These are phyloP conservation scores for Acropora tenuis DNA, from an alignment of 64 coral and sea anemone species.

Conservation along the genomic window DNA sequence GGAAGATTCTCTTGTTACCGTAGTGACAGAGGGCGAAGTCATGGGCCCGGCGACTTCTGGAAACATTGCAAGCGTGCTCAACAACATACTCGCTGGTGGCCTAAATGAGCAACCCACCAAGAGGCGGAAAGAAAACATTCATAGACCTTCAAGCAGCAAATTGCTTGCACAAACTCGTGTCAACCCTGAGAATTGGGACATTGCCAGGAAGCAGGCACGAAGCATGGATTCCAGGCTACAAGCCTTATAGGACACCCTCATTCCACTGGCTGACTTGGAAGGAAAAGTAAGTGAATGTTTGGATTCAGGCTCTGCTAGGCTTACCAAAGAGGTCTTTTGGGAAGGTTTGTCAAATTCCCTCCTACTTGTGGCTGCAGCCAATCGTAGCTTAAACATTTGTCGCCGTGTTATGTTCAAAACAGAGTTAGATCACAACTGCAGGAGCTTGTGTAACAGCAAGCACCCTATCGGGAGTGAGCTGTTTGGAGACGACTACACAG, in stretches of 20 bases:
- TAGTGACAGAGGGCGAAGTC: constrained; percentile 1
- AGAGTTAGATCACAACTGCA: constrained; percentile 12
- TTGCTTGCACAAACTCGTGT: neutral
- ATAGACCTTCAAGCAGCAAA: neutral
- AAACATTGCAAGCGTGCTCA: constrained; percentile 8
- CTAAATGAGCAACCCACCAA: neutral
- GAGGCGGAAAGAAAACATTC: constrained; percentile 15
- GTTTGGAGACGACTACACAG: neutral
- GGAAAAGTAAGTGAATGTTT: constrained; percentile 1
- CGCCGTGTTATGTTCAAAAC: constrained; percentile 12
- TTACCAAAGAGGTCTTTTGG: neutral
- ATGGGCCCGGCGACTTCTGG: neutral
- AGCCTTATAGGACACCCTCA: neutral
- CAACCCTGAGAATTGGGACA: constrained; percentile 17
- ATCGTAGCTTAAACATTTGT: constrained; percentile 16
- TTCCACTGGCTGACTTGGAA: neutral
- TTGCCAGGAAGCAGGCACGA: neutral
- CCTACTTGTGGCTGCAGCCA: neutral
- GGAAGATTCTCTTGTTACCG: neutral
- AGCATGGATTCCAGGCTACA: constrained; percentile 27
- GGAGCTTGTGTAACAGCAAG: constrained; percentile 1
- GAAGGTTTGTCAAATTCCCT: constrained; percentile 5
- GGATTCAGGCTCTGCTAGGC: neutral
- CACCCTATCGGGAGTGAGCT: constrained; percentile 6
- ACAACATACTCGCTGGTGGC: neutral